phyloP scores from a whole-genome alignment of 2,888 invertebrate species.

The Pomacea canaliculata region DNA sequence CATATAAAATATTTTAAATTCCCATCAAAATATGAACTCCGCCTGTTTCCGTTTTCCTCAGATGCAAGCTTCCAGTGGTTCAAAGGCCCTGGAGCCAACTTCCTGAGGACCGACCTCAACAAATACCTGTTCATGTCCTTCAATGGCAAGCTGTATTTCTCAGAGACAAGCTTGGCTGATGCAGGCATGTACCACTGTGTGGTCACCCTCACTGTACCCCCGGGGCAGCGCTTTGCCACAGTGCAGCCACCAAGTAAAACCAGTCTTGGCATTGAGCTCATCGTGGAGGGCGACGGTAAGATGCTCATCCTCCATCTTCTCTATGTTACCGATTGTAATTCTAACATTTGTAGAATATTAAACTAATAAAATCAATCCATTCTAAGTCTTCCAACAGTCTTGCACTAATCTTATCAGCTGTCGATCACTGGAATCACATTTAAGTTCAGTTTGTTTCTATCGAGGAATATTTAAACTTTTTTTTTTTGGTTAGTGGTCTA shows the following conservation, averaged over 20 bases:
- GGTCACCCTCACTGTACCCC: slow-evolving; percentile 42
- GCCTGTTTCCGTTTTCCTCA: slow-evolving; percentile 21
- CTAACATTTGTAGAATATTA: too few species aligned
- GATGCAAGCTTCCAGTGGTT: slow-evolving; percentile 83
- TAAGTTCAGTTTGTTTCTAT: too few species aligned
- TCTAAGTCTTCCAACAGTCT: too few species aligned
- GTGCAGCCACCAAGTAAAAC: slow-evolving; percentile 43
- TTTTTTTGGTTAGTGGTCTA: too few species aligned
- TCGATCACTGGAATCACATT: too few species aligned
- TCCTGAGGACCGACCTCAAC: slow-evolving; percentile 91
- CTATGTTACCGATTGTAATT: not conserved
- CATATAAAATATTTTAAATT: too few species aligned
- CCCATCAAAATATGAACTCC: too few species aligned
- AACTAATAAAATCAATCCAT: too few species aligned
- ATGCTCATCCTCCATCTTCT: not conserved
- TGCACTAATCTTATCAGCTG: too few species aligned
- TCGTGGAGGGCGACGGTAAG: slow-evolving; percentile 45
- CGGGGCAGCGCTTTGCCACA: slow-evolving; percentile 38
- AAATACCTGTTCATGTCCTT: slow-evolving; percentile 86
- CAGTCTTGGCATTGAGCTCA: slow-evolving; percentile 46
- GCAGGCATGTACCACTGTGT: slow-evolving; percentile 51
- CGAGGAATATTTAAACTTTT: too few species aligned
- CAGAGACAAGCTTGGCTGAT: slow-evolving; percentile 86
- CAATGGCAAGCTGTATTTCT: slow-evolving; percentile 94
- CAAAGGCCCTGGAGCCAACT: slow-evolving; percentile 88